Evolutionary conservation across 2,888 invertebrate genomes (phyloP), one percentile per base, ranked within the genome.

Genomic region (Sarcophaga carnaria): DNA sequence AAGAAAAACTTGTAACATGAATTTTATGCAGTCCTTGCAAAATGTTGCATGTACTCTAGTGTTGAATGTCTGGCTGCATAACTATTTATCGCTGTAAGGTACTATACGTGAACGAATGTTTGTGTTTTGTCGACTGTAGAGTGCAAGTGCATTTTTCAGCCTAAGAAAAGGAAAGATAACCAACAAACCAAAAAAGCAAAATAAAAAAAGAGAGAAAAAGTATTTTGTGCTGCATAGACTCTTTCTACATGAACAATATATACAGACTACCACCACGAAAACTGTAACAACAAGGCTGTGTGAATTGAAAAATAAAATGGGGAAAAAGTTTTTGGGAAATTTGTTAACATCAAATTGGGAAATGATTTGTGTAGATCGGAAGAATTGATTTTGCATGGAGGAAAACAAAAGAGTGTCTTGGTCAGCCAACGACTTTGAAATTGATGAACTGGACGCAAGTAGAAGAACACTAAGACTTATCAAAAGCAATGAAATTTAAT

Each of bases 141-240:
- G 84, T 83, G 84, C 84, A 84, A 84, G 81, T 87, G 86, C 86
- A 87, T 84, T 87, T 86, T 87, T 83, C 81, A 80, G 83, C 86
- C 81, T 83, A 83, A 83, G 54, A 78, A 69, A 69, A 60, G 67
- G 62, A 69, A 86, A 86, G 83, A 86, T 86, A 86, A 86, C 77
- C 45, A 83, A 80, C 80, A 54, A 27, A 27, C 25, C 17, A 62
- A 11, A 64, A 63, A 76, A 63, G 47, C 20, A 54, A 49, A 14
- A 45, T 20, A 70, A 60, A 49, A 4, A 54, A 62, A 22, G 45
- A 66, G 45, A 49, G 25, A 54, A 66, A n/a, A 70, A 45, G 66
- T 49, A 67, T 72, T 47, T 49, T 14, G 77, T 49, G 60, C 47
- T 78, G 72, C 72, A 67, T 66, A 72, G 47, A 66, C 59, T 71